These are phyloP conservation scores for Steromphala cineraria DNA, from an alignment of 2,888 invertebrate genomes.

Conservation along the genomic window DNA sequence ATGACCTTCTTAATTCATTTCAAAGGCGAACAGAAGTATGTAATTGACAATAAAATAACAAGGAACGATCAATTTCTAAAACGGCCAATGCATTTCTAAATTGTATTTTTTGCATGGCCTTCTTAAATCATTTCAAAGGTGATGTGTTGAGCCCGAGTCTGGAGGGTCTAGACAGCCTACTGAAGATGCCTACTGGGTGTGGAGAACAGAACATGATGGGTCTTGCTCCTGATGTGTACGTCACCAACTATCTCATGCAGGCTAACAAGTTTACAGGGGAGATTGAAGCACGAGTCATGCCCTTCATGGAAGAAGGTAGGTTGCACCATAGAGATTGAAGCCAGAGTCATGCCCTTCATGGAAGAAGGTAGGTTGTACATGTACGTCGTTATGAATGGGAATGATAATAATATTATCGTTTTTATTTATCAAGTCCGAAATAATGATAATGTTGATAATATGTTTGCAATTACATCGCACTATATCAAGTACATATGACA, in stretches of 20 bases:
- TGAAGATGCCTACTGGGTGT: constrained; percentile 89
- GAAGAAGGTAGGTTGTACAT: constrained; percentile 79
- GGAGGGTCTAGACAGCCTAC: constrained; percentile 83
- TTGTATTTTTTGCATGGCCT: no score
- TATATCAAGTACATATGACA: no score
- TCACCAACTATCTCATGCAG: constrained; percentile 88
- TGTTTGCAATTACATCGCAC: no score
- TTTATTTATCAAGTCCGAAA: no score
- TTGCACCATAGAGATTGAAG: no score
- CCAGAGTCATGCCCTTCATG: constrained; percentile 81
- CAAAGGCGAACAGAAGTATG: constrained; percentile 78
- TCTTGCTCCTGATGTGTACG: constrained; percentile 90
- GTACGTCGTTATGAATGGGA: no score
- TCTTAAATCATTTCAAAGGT: constrained; percentile 72
- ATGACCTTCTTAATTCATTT: not conserved
- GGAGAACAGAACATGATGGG: constrained; percentile 94
- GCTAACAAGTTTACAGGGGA: constrained; percentile 82
- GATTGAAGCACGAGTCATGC: constrained; percentile 80
- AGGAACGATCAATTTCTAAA: no score
- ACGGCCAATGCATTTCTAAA: no score
- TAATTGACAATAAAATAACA: no score
- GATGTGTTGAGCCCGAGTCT: constrained; percentile 88
- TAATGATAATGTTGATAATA: no score
- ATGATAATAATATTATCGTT: no score
- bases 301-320: constrained; percentile 82